These are phyloP conservation scores for Catostylus mosaicus DNA, from an alignment of 30 jellyfish, hydroid and myxozoan species.

Conservation along the genomic window DNA sequence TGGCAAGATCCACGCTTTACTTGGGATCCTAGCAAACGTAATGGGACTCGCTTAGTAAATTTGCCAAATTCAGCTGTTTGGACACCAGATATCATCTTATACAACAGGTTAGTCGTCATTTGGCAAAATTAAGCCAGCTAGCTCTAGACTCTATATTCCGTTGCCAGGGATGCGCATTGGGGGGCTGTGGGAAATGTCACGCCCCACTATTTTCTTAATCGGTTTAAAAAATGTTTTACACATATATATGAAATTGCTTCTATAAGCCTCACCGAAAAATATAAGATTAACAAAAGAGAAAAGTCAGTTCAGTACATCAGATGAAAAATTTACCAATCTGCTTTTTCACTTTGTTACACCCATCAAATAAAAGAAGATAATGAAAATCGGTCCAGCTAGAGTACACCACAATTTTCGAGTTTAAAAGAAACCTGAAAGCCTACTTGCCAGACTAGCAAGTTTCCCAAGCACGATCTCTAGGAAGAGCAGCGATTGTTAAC, in stretches of 20 bases:
- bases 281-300: no score
- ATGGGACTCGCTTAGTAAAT: constrained; percentile 37
- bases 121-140: background rate
- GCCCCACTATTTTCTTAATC: background rate
- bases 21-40: constrained; percentile 46
- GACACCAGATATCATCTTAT: constrained; percentile 63
- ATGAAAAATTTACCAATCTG: no score
- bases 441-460: no score
- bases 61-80: constrained; percentile 20
- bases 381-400: no score
- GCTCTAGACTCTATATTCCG: background rate
- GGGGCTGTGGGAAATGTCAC: background rate
- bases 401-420: no score
- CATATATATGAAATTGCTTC: no score
- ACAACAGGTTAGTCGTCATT: constrained; percentile 34
- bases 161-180: background rate
- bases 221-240: background rate
- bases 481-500: no score
- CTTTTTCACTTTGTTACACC: no score
- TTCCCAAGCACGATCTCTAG: no score
- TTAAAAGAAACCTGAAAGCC: no score
- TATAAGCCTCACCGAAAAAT: background rate
- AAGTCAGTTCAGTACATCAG: no score
- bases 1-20: constrained; percentile 57
- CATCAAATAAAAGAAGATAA: no score